phyloP scores from a whole-genome alignment of 2,888 invertebrate genomes.

The Schizaphis graminum region DNA sequence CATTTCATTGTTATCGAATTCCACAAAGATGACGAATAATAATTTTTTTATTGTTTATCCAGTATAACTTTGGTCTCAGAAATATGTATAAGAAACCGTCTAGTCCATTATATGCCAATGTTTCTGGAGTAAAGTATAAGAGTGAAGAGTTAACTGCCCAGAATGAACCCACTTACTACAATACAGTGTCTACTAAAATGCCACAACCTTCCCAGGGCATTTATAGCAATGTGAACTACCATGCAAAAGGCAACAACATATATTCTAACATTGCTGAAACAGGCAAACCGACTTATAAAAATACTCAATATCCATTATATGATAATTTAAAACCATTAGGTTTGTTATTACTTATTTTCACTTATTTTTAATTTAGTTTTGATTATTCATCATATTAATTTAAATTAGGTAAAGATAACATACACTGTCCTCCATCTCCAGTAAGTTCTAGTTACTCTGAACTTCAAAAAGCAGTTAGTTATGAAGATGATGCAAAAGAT shows the following conservation, averaged over 20 bases:
- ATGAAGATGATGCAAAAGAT: constrained; percentile 66
- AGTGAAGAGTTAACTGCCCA: neutral
- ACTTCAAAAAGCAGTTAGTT: constrained; percentile 82
- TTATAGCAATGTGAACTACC: constrained; percentile 55
- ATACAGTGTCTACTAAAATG: constrained; percentile 15
- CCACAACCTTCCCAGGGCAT: constrained; percentile 22
- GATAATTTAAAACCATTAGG: constrained; percentile 57
- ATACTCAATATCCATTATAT: constrained; percentile 43
- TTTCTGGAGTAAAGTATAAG: constrained; percentile 16
- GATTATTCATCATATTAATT: neutral
- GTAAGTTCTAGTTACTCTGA: constrained; percentile 93
- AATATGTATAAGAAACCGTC: constrained; percentile 60
- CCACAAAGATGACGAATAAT: neutral
- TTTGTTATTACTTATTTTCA: neutral
- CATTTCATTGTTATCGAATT: neutral
- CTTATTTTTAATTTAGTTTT: neutral
- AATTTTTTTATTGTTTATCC: neutral
- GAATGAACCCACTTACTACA: constrained; percentile 57
- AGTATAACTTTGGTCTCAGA: neutral
- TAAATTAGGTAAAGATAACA: constrained; percentile 74
- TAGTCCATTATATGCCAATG: constrained; percentile 58
- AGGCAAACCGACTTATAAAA: constrained; percentile 17
- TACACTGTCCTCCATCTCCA: constrained; percentile 87
- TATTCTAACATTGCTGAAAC: constrained; percentile 51
- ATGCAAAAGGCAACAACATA: constrained; percentile 12